Base-by-base conservation (phyloP, 1,140 invertebrate species). In the Phymastichus coffea region DNA sequence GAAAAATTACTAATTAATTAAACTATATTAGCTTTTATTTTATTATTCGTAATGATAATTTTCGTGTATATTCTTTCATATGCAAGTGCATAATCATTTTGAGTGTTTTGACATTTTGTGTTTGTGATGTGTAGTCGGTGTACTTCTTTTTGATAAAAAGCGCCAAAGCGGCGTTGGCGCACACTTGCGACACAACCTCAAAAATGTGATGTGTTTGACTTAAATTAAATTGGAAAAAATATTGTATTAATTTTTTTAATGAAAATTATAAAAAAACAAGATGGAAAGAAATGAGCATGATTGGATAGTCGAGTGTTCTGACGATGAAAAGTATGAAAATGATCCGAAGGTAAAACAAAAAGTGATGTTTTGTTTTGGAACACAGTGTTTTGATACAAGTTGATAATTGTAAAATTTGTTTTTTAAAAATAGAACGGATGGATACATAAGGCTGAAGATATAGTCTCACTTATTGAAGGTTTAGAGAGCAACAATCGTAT, bases 291-390 rank as follows among this genome's bases (percentile, higher is more conserved):
- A 76, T 66, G 80, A 81, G 4, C 72, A 80, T 22, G 76, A 81
- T 2, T 85, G 83, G 82, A 77, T 74, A 12, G 67, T 85, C 9
- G 78, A 83, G 0, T 86, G 85, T 66, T 86, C 85, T 2, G 85
- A 87, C 55, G 85, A 87, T 25, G 85, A 87, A 63, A 79, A 80
- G 57, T 80, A 80, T 26, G 78, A 78, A 41, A 33, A 64, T 8
- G 70, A 76, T 64, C 57, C 65, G 6, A 77, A 76, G 66, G 75
- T 78, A 64, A 66, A 44, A 43, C 22, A 33, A 33, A 33, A 33
- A 7, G 6, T 22, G 28, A 44, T 38, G 22, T 40, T 22, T 17
- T 56, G 53, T n/a, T 48, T 41, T 40, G 46, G 25, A 35, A 17
- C 43, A 10, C 25, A 58, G 41, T 15, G 54, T 49, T 41, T 59